Percentiles rank a stretch among this genome's conserved stretches.
These are phyloP conservation scores for Tethea ocularis DNA, from an alignment of 2,888 invertebrate species.

Conservation along the genomic window DNA sequence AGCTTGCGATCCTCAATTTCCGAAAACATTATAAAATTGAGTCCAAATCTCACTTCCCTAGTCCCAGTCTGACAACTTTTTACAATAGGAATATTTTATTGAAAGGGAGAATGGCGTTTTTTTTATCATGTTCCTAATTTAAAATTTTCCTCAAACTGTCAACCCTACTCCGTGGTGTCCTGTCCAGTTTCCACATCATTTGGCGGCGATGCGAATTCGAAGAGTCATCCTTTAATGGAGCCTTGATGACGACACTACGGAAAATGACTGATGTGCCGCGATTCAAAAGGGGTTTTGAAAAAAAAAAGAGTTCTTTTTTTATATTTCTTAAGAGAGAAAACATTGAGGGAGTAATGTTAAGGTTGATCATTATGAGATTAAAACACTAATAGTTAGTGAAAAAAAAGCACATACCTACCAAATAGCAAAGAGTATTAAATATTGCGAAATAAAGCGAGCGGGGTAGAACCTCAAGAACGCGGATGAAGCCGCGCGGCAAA, in stretches of 20 bases:
- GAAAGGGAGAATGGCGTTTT: background rate
- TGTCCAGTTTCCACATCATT: constrained; percentile 48
- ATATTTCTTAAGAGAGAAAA: background rate
- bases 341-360: background rate
- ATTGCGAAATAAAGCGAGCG: too few relatives aligned
- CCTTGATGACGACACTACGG: constrained; percentile 21
- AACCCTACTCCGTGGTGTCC: constrained; percentile 7
- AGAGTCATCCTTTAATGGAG: constrained; percentile 47
- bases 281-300: constrained; percentile 26
- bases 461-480: too few relatives aligned
- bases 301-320: constrained; percentile 11
- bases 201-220: constrained; percentile 32
- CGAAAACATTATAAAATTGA: too few relatives aligned
- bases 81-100: too few relatives aligned
- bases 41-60: too few relatives aligned
- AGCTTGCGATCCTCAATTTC: too few relatives aligned
- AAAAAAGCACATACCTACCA: too few relatives aligned
- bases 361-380: background rate
- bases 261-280: constrained; percentile 19
- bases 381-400: too few relatives aligned
- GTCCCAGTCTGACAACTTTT: too few relatives aligned
- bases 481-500: too few relatives aligned
- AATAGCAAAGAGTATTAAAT: too few relatives aligned
- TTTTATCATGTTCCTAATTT: background rate
- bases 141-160: background rate